Evolutionary conservation across 92 coral and sea anemone species (phyloP).

Genomic region (Bergia puertoricense): DNA sequence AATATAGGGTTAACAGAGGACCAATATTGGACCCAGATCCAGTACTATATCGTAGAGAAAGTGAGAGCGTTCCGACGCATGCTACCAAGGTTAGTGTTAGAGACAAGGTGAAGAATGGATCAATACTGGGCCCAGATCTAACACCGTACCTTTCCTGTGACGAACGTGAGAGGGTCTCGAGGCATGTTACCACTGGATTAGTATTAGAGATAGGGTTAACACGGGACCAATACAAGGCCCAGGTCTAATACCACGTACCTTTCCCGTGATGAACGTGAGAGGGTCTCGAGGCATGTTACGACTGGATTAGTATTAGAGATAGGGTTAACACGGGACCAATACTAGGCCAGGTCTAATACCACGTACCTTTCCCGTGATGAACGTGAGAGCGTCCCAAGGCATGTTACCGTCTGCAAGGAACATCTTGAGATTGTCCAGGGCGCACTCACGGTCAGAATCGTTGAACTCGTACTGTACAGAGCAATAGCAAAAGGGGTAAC

Average conservation of each 20-base stretch:
- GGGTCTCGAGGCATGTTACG: constrained; percentile 95
- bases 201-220: background rate
- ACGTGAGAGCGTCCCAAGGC: constrained; percentile 98
- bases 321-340: background rate
- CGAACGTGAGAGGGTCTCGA: background rate
- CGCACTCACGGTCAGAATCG: constrained; percentile 94
- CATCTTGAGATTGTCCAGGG: constrained; percentile 95
- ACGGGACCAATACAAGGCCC: background rate
- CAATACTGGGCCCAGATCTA: too few species aligned
- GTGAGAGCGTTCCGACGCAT: constrained; percentile 61
- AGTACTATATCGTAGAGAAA: constrained; percentile 63
- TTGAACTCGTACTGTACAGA: constrained; percentile 85
- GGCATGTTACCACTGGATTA: background rate
- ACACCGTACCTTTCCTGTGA: background rate
- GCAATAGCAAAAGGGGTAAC: background rate
- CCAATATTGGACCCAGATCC: background rate
- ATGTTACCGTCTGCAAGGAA: constrained; percentile 91
- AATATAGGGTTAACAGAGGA: too few species aligned
- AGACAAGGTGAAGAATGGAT: too few species aligned
- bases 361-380: constrained; percentile 93
- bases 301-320: background rate
- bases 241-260: constrained; percentile 53
- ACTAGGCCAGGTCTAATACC: background rate
- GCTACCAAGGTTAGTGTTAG: too few species aligned
- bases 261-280: constrained; percentile 89